Evolutionary conservation across 1,140 invertebrate species (phyloP), one percentile per base, ranked within the genome.

Genomic region (Phocides pigmalion): DNA sequence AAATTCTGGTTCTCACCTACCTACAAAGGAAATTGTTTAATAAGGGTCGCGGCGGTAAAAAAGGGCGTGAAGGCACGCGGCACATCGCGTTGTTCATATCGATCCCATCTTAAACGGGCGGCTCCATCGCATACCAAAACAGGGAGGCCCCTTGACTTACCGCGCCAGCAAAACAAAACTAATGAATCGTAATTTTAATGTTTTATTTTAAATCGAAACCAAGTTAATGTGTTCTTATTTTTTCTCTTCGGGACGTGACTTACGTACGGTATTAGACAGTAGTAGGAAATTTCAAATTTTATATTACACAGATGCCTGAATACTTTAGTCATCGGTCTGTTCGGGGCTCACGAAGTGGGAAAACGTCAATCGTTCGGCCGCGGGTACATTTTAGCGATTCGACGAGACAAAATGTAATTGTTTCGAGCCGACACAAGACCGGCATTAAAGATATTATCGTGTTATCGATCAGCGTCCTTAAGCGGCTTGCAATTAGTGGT

Each of bases 401-500:
- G 63, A 56, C 69, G 47, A 75, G 71, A 66, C 74, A 78, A 76
- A 81, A 84, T 79, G 72, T 77, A 83, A 84, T n/a, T 74, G 76
- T 83, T 77, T 62, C 69, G 62, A 68, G 70, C 69, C 68, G 69
- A 69, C 74, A 72, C 66, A 73, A 68, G 74, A 69, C 68, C 67
- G 76, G 67, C 76, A 85, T 87, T 86, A 84, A 86, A 79, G 65
- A 79, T 77, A 85, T 84, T 88, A 88, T 88, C 85, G 76, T 79
- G 73, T 81, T 83, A 87, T 87, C 83, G 84, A 88, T 88, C 84
- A 81, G 79, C 64, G 78, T 88, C 75, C 74, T 83, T 81, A 79
- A 87, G 79, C 79, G 73, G 83, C 58, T 76, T 61, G 84, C 83
- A 87, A 88, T 90, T 87, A 86, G 83, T 81, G 81, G 77, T 79